Evolutionary conservation across 1,140 invertebrate species (phyloP).

Genomic region (Schlechtendalia chinensis): DNA sequence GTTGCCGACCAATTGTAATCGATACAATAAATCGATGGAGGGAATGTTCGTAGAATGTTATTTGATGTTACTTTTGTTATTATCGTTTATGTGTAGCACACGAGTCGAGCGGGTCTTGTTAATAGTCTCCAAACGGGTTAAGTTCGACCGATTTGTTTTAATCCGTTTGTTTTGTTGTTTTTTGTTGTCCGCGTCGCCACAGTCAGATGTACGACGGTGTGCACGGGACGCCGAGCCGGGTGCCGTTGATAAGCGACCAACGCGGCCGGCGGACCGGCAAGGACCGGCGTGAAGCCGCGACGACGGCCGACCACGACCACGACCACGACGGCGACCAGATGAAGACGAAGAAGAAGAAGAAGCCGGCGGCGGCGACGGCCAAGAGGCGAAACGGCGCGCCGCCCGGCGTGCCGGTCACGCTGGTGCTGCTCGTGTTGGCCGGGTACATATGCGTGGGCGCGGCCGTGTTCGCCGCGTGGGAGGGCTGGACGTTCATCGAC

Average conservation of each 20-base stretch:
- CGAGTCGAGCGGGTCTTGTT: too few relatives aligned
- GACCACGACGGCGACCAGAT: slow-evolving; percentile 51
- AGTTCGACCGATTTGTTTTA: too few relatives aligned
- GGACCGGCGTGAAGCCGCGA: not conserved
- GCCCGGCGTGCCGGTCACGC: slow-evolving; percentile 67
- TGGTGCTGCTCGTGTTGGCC: slow-evolving; percentile 69
- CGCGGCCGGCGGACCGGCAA: not conserved
- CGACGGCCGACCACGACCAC: slow-evolving; percentile 50
- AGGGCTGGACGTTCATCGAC: slow-evolving; percentile 77
- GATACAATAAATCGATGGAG: too few relatives aligned
- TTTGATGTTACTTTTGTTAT: too few relatives aligned
- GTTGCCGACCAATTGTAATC: too few relatives aligned
- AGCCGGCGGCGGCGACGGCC: slow-evolving; percentile 51
- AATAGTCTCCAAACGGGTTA: too few relatives aligned
- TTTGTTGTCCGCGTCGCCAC: not conserved
- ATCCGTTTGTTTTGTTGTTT: too few relatives aligned
- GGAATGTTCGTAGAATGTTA: too few relatives aligned
- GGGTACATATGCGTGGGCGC: slow-evolving; percentile 73
- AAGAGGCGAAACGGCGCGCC: slow-evolving; percentile 53
- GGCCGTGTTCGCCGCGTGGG: slow-evolving; percentile 69
- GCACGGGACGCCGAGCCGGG: slow-evolving; percentile 69
- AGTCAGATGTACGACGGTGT: slow-evolving; percentile 1
- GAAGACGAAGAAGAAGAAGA: too few relatives aligned
- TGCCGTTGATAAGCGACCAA: slow-evolving; percentile 63
- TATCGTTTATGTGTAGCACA: too few relatives aligned